Evolutionary conservation across 2,797 vertebrate genomes (phyloP), one percentile per base, ranked within the genome.

Genomic region (Neopelma chrysocephalum): DNA sequence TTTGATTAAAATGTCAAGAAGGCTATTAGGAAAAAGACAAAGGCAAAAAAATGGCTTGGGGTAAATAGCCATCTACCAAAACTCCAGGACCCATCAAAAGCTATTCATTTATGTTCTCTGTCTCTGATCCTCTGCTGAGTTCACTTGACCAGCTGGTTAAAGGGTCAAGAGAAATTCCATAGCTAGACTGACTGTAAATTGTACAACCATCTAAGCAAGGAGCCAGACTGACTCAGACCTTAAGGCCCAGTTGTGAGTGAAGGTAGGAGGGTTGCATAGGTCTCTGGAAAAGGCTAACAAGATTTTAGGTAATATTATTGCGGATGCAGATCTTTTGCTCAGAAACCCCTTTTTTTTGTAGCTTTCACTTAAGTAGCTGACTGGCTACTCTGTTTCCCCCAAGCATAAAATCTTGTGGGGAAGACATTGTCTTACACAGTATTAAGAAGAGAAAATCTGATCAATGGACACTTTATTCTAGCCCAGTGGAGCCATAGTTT

Each of bases 1-100:
- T 95, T 93, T 95, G 90, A 91, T 93, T 95, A 95, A 95, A 94
- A 94, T 93, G 90, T 94, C 75, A 93, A 71, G 71, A 87, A 93
- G 56, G 7, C 53, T 89, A 70, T 89, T 93, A 93, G 58, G 58
- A 89, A 90, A 89, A 77, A 87, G 50, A 76, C 57, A 91, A 83
- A 93, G 45, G 38, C 34, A 90, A 73, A 77, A 31, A 79, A 66
- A 76, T 31, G 11, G 4, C 40, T 89, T 0, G 0, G 45, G 34
- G 71, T 50, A 94, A 81, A 94, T 34, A 95, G 21, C 9, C 15
- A 2, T 48, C 66, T 87, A 95, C 40, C 47, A 88, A 65, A 94
- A 76, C 50, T 91, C 53, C 53, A 82, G 43, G 36, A 79, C 36
- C 78, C 87, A 87, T 95, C 77, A 94, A 45, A 82, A 79, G 4